Percentiles rank a stretch among this genome's conserved stretches.
These are phyloP conservation scores for Caenorhabditis afra DNA, from an alignment of 2,888 invertebrate species.

Conservation along the genomic window DNA sequence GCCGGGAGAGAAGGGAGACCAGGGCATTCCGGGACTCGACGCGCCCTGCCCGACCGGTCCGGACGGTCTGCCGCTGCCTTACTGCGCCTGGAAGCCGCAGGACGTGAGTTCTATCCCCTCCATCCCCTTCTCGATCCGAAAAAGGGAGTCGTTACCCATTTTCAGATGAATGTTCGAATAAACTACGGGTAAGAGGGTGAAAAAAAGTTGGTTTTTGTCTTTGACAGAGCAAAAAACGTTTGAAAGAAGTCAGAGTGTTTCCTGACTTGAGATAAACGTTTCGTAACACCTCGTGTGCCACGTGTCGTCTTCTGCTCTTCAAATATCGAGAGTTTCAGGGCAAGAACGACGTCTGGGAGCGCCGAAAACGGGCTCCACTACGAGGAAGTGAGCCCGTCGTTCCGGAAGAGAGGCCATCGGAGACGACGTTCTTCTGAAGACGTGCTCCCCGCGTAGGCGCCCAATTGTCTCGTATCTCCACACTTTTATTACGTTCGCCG, in stretches of 20 bases:
- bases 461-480: conserved; percentile 20
- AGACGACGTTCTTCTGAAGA: conserved; percentile 18
- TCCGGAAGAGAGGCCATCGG: conserved; percentile 21
- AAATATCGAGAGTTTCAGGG: conserved; percentile 48
- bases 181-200: conserved; percentile 70
- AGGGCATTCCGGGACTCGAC: conserved; percentile 94
- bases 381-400: conserved; percentile 44
- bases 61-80: conserved; percentile 95
- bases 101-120: conserved; percentile 66
- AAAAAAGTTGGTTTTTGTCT: conserved; percentile 1
- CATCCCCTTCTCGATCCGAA: no score
- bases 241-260: conserved; percentile 60
- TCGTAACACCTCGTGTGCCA: conserved; percentile 11
- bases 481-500: conserved; percentile 29
- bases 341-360: conserved; percentile 67
- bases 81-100: conserved; percentile 84
- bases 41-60: conserved; percentile 98
- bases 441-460: conserved; percentile 23
- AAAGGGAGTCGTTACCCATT: conserved; percentile 5
- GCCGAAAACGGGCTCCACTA: conserved; percentile 64
- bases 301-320: neutral
- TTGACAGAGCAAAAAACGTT: conserved; percentile 34
- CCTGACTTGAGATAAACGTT: conserved; percentile 58
- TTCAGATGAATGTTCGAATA: conserved; percentile 72
- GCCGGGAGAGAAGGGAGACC: conserved; percentile 75